Conservation (phyloP, 92 coral and sea anemone species). For the Parazoanthus swiftii region DNA sequence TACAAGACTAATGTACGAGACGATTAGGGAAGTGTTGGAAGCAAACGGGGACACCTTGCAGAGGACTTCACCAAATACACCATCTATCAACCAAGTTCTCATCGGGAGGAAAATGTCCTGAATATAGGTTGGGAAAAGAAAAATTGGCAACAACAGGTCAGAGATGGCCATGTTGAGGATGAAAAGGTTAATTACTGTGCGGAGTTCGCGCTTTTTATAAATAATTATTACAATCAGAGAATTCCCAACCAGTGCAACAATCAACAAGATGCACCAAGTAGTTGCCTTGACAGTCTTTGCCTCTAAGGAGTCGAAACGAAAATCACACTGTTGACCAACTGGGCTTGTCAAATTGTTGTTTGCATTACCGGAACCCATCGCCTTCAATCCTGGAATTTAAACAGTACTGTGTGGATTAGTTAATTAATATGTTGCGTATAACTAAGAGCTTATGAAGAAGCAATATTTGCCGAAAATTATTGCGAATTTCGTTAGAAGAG, state of each 20-base stretch:
- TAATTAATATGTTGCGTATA: no score
- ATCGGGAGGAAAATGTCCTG: background rate
- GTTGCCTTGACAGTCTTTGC: background rate
- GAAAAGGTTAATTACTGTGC: background rate
- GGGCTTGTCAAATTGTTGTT: no score
- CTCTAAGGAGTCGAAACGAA: background rate
- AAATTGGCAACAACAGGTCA: background rate
- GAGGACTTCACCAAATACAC: background rate
- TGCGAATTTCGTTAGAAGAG: no score
- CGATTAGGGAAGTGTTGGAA: background rate
- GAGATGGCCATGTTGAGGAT: background rate
- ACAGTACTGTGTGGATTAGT: no score
- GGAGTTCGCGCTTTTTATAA: background rate
- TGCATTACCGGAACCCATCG: no score
- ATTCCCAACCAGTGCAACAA: background rate
- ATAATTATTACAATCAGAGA: background rate
- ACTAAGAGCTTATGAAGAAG: no score
- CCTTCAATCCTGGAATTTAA: no score
- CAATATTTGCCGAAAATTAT: no score
- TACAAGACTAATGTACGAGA: background rate
- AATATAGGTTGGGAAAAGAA: background rate
- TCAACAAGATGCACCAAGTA: background rate
- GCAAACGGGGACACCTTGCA: background rate
- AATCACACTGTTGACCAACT: background rate
- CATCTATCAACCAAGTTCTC: background rate